phyloP scores from a whole-genome alignment of 2,113 vertebrate genomes.

The Gallinago media region DNA sequence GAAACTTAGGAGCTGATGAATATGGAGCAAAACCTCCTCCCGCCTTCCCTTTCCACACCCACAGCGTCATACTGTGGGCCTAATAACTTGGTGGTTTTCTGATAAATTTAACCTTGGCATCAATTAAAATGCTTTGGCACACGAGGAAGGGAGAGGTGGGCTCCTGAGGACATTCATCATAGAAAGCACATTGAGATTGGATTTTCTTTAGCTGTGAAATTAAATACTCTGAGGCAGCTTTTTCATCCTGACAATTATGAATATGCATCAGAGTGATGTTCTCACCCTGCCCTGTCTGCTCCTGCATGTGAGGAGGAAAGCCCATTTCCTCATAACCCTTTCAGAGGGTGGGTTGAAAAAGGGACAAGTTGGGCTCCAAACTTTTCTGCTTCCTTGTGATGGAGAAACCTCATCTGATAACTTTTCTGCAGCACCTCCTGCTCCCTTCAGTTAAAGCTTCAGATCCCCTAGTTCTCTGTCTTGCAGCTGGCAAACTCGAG shows the following conservation, averaged over 20 bases:
- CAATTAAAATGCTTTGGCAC: neutral
- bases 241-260: neutral
- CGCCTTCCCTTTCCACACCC: neutral
- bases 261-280: neutral
- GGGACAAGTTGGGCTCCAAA: neutral
- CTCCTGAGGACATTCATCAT: neutral
- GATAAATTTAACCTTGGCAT: slow-evolving; percentile 4
- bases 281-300: neutral
- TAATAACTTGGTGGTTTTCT: neutral
- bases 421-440: neutral
- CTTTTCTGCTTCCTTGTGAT: neutral
- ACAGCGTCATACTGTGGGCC: neutral
- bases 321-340: neutral
- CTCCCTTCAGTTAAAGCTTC: neutral
- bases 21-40: neutral
- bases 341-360: neutral
- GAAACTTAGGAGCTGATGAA: neutral
- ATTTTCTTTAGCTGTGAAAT: slow-evolving; percentile 38
- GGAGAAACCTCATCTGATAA: neutral
- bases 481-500: neutral
- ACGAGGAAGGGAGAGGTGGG: neutral
- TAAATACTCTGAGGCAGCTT: slow-evolving; percentile 12
- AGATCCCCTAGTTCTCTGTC: neutral
- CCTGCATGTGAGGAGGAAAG: neutral
- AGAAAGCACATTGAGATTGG: neutral